Evolutionary conservation across 2,888 invertebrate species (phyloP).

Genomic region (Emmelina monodactyla): DNA sequence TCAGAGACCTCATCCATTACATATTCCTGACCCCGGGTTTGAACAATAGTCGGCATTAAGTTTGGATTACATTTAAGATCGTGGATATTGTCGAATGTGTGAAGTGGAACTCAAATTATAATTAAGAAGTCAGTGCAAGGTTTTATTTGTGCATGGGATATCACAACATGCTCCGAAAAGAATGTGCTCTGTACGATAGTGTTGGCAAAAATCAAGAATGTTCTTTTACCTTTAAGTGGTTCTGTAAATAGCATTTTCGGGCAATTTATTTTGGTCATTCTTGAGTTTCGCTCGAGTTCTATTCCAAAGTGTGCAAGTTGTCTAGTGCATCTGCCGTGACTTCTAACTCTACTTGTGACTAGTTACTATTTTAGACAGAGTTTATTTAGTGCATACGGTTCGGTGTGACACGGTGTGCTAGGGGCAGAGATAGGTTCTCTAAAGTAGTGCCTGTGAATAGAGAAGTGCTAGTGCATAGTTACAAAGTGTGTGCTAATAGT

Average conservation of each 20-base stretch:
- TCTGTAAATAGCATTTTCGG: neutral
- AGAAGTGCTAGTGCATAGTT: slow-evolving; percentile 1
- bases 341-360: slow-evolving; percentile 44
- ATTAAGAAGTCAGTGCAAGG: too few species aligned
- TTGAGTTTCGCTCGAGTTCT: slow-evolving; percentile 33
- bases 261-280: slow-evolving; percentile 20
- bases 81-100: too few species aligned
- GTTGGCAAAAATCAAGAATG: neutral
- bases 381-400: slow-evolving; percentile 33
- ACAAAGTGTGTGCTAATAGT: slow-evolving; percentile 13
- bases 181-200: neutral
- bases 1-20: too few species aligned
- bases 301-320: slow-evolving; percentile 34
- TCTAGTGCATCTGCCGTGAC: slow-evolving; percentile 41
- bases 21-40: too few species aligned
- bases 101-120: too few species aligned
- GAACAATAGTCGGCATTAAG: too few species aligned
- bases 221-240: neutral
- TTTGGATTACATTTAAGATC: too few species aligned
- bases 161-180: neutral
- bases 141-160: slow-evolving; percentile 1
- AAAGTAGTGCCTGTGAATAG: slow-evolving; percentile 24
- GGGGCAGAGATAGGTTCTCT: slow-evolving; percentile 48
- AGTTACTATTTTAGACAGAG: slow-evolving; percentile 39
- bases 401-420: slow-evolving; percentile 1